Evolutionary conservation across 2,888 invertebrate genomes (phyloP).

Genomic region (Scaptomyza polygonia): DNA sequence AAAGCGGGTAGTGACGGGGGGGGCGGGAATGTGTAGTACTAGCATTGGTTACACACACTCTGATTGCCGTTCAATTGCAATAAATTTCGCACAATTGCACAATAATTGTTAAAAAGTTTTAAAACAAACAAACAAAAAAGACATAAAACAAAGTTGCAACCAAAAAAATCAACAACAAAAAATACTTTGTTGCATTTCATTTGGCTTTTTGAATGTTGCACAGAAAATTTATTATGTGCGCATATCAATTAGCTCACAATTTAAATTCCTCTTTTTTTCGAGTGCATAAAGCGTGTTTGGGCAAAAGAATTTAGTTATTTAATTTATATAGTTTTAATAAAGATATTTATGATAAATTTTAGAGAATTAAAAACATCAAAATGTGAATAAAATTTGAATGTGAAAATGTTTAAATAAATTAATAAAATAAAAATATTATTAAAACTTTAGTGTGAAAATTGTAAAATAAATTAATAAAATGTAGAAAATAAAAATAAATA

Average conservation of each 20-base stretch:
- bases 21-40: not conserved
- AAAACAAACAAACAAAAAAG: conserved; percentile 68
- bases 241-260: conserved; percentile 49
- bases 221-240: conserved; percentile 28
- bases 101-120: conserved; percentile 81
- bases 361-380: too few species aligned
- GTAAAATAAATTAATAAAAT: not conserved
- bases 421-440: too few species aligned
- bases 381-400: too few species aligned
- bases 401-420: too few species aligned
- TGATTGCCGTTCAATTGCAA: conserved; percentile 80
- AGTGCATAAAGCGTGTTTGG: not conserved
- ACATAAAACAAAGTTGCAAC: not conserved
- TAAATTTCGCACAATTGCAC: conserved; percentile 81
- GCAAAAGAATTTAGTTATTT: not conserved
- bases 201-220: conserved; percentile 8
- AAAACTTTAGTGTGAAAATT: too few species aligned
- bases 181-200: conserved; percentile 11
- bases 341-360: not conserved
- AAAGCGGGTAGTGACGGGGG: not conserved
- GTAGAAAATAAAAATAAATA: too few species aligned
- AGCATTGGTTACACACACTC: conserved; percentile 59
- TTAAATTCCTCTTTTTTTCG: conserved; percentile 8
- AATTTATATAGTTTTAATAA: not conserved
- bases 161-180: conserved; percentile 5